A percentile compares a stretch with the other conserved stretches of the same genome.
Conservation (phyloP, 92 coral and sea anemone genomes). For the Porites divaricata region DNA sequence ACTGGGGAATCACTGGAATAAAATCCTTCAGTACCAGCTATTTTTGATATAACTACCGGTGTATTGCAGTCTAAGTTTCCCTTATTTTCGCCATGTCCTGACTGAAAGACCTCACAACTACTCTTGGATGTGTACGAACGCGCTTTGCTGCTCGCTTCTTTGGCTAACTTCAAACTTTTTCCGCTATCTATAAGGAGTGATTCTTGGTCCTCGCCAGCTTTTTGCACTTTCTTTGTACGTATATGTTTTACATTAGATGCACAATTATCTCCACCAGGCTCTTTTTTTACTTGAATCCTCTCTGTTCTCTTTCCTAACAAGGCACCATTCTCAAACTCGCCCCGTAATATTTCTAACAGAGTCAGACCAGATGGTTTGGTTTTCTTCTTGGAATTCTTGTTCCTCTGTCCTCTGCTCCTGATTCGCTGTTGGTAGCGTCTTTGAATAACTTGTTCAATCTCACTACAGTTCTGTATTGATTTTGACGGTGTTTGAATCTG, state of each 20-base stretch:
- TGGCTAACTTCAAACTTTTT: neutral
- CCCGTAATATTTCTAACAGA: slow-evolving; percentile 34
- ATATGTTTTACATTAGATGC: neutral
- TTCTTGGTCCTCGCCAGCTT: neutral
- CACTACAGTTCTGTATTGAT: neutral
- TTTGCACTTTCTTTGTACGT: neutral
- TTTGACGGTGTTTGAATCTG: neutral
- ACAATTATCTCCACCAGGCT: neutral
- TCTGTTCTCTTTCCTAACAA: neutral
- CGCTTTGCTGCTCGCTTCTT: neutral
- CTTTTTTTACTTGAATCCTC: neutral
- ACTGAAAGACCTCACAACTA: neutral
- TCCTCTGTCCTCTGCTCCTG: neutral
- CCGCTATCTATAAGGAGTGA: neutral
- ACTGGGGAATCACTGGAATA: neutral
- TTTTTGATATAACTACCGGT: neutral
- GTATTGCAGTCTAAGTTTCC: neutral
- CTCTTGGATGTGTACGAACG: neutral
- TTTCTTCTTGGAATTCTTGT: neutral
- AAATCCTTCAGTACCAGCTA: neutral
- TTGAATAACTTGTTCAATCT: neutral
- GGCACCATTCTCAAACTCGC: slow-evolving; percentile 26
- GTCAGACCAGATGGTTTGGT: neutral
- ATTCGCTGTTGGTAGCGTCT: neutral
- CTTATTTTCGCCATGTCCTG: neutral